Conservation (phyloP, 2,113 vertebrate genomes). For the Athene cunicularia region DNA sequence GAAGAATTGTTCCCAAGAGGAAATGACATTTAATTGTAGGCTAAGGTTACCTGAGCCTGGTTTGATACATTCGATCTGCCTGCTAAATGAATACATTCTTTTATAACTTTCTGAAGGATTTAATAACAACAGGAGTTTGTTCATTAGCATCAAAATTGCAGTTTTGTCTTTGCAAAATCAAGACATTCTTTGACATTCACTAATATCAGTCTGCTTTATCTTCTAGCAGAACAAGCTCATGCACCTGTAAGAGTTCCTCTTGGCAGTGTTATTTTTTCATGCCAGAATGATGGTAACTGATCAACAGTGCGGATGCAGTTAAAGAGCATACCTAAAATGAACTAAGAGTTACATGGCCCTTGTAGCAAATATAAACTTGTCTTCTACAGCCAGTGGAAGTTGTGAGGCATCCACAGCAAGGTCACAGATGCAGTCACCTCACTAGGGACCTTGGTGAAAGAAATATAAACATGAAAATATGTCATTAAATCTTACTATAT, state of each 20-base stretch:
- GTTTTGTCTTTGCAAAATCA: slow-evolving; percentile 35
- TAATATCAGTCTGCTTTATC: neutral
- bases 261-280: neutral
- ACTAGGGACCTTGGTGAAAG: neutral
- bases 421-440: neutral
- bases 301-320: neutral
- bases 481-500: neutral
- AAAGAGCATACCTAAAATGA: neutral
- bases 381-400: neutral
- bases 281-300: neutral
- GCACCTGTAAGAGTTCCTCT: neutral
- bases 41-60: slow-evolving; percentile 33
- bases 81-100: slow-evolving; percentile 22
- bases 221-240: neutral
- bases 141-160: slow-evolving; percentile 54
- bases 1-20: slow-evolving; percentile 54
- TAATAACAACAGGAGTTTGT: slow-evolving; percentile 16
- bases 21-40: slow-evolving; percentile 66
- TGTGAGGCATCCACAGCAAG: neutral
- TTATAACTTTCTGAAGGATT: slow-evolving; percentile 22
- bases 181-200: slow-evolving; percentile 5
- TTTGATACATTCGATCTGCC: slow-evolving; percentile 37
- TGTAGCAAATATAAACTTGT: neutral
- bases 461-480: neutral
- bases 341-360: neutral